phyloP scores from a whole-genome alignment of 2,888 invertebrate species.

The Tetragonisca angustula region DNA sequence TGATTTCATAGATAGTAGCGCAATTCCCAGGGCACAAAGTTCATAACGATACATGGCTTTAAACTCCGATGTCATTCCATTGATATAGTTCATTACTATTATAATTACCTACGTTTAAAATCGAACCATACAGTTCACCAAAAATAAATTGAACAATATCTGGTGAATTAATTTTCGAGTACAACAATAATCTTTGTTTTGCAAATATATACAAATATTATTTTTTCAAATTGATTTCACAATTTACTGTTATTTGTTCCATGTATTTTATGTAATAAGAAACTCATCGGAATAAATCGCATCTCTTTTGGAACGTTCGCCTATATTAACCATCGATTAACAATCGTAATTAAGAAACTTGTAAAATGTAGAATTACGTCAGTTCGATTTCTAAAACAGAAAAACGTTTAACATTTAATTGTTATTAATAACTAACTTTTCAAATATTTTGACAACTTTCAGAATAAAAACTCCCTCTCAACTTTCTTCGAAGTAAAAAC shows the following conservation, averaged over 20 bases:
- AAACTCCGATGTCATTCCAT: not conserved
- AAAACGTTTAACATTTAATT: not conserved
- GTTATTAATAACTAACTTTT: not conserved
- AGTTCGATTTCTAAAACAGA: no score
- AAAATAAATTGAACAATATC: not conserved
- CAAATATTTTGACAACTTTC: no score
- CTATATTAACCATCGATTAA: not conserved
- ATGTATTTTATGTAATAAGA: not conserved
- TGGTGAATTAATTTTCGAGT: not conserved
- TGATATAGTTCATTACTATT: not conserved
- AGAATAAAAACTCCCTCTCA: no score
- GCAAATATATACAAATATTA: not conserved
- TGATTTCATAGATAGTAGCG: not conserved
- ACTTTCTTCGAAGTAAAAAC: no score
- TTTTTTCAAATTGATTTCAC: not conserved
- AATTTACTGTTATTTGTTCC: not conserved
- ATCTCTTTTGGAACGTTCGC: not conserved
- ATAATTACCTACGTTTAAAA: no score
- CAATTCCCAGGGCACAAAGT: not conserved
- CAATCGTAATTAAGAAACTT: not conserved
- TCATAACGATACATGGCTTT: not conserved
- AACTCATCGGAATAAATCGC: rapidly evolving
- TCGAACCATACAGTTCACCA: no score
- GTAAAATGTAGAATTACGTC: rapidly evolving
- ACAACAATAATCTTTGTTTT: no score